These are phyloP conservation scores for Drusus annulatus DNA, from an alignment of 1,140 invertebrate species.

Conservation along the genomic window DNA sequence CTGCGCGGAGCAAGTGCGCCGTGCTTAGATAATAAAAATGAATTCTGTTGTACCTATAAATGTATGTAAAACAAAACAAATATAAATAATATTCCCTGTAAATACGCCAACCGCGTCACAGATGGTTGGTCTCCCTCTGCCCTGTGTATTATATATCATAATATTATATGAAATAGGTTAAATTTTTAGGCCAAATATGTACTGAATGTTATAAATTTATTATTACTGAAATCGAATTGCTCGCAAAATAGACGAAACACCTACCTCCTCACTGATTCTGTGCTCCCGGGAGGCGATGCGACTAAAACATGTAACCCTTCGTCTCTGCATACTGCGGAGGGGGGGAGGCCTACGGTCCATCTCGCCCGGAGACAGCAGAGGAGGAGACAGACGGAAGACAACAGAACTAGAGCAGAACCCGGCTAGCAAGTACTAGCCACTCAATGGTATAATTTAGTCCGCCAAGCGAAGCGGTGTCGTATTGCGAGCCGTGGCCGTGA, in stretches of 20 bases:
- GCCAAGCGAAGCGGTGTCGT: too few relatives aligned
- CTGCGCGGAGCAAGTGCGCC: background rate
- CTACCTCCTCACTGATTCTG: too few relatives aligned
- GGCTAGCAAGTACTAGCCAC: too few relatives aligned
- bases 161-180: conserved; percentile 53
- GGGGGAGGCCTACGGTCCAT: background rate
- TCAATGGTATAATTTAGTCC: too few relatives aligned
- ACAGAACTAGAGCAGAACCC: too few relatives aligned
- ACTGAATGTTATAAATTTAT: conserved; percentile 54
- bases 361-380: background rate
- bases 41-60: conserved; percentile 30
- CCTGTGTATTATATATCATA: conserved; percentile 57
- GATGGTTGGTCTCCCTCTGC: background rate
- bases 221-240: background rate
- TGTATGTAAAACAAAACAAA: conserved; percentile 8
- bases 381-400: too few relatives aligned
- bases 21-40: background rate
- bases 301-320: background rate
- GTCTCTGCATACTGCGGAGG: background rate
- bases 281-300: background rate
- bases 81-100: conserved; percentile 40
- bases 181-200: conserved; percentile 59
- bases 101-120: conserved; percentile 30
- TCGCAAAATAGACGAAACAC: background rate
- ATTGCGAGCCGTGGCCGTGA: too few relatives aligned